Percentiles rank a stretch among this genome's conserved stretches.
Conservation (phyloP, 2,888 invertebrate species). For the Rhagonycha fulva region DNA sequence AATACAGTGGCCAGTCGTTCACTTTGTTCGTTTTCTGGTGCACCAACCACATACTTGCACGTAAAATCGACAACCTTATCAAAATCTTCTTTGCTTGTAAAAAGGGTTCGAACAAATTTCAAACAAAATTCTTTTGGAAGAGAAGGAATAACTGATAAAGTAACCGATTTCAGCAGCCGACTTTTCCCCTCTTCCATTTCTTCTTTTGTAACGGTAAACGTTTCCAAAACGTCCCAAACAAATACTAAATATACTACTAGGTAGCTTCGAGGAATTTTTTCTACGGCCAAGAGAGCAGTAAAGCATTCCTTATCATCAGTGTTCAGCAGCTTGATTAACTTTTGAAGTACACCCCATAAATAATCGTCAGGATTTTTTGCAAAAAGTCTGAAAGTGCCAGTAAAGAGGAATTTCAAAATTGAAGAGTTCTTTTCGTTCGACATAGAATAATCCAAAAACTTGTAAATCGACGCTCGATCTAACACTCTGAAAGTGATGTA, state of each 20-base stretch:
- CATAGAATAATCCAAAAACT: conserved; percentile 2
- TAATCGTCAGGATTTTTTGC: conserved; percentile 8
- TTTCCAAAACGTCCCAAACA: conserved; percentile 4
- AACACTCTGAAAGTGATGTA: conserved; percentile 11
- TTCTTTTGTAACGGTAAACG: neutral
- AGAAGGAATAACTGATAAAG: neutral
- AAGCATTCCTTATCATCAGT: conserved; percentile 13
- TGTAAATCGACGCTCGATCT: neutral
- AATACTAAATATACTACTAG: neutral
- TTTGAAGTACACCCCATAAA: conserved; percentile 6
- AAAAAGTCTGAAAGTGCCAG: conserved; percentile 9
- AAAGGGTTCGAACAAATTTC: neutral
- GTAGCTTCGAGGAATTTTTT: conserved; percentile 1
- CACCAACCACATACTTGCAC: neutral
- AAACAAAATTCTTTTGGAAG: conserved; percentile 6
- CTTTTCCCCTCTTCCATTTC: neutral
- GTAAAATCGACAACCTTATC: neutral
- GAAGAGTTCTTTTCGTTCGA: conserved; percentile 18
- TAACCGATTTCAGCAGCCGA: neutral
- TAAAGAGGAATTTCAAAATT: conserved; percentile 14
- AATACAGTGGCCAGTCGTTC: neutral
- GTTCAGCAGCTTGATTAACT: neutral
- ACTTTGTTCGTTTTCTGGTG: neutral
- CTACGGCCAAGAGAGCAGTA: neutral
- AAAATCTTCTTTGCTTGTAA: neutral